Conservation (phyloP, 2,797 vertebrate species). For the Vipera ursinii region DNA sequence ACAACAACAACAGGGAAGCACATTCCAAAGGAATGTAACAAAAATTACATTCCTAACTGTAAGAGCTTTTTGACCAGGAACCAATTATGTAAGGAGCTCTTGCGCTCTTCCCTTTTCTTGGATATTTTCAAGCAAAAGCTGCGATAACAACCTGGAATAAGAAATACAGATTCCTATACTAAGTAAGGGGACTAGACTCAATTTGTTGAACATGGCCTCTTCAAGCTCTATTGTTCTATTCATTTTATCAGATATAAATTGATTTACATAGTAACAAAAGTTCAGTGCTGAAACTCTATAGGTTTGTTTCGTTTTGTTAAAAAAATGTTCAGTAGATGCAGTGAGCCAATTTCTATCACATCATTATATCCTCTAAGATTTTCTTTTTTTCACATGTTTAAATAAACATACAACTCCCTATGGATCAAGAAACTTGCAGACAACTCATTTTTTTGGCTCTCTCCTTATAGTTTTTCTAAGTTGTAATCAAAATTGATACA, state of each 20-base stretch:
- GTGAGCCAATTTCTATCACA: conserved; percentile 26
- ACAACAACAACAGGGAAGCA: not conserved
- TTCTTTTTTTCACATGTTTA: conserved; percentile 1
- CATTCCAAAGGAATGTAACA: not conserved
- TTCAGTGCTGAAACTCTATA: not conserved
- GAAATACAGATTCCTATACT: not conserved
- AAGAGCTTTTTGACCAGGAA: not conserved
- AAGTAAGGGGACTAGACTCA: not conserved
- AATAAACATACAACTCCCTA: not conserved
- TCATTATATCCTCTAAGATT: conserved; percentile 2
- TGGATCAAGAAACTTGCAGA: not conserved
- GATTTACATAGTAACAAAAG: not conserved
- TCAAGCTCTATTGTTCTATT: not conserved
- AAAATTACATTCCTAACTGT: not conserved
- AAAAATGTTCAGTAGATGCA: not conserved
- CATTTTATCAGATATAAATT: not conserved
- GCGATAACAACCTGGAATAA: not conserved
- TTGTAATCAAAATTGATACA: conserved; percentile 1
- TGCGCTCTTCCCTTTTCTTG: not conserved
- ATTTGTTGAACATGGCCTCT: not conserved
- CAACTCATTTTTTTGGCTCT: not conserved
- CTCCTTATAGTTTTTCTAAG: not conserved
- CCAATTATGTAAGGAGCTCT: not conserved
- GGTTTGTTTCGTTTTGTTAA: not conserved
- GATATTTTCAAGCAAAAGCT: not conserved